Evolutionary conservation across 2,113 vertebrate species (phyloP).

Genomic region (Sialia sialis): DNA sequence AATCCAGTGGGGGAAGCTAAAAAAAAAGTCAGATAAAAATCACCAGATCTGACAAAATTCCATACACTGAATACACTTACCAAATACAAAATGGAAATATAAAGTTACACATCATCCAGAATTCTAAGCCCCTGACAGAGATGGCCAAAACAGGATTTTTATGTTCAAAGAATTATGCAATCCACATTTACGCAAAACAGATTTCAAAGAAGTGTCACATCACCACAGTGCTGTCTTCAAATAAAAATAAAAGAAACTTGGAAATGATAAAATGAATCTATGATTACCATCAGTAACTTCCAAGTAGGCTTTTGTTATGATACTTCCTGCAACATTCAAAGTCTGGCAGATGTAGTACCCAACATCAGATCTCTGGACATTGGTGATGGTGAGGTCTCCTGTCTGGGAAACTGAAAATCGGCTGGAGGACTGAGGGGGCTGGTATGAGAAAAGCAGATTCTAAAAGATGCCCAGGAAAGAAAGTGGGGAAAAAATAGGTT

Average conservation of each 20-base stretch:
- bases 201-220: background rate
- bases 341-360: slow-evolving; percentile 99
- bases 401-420: slow-evolving; percentile 96
- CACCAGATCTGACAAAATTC: background rate
- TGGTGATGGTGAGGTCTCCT: slow-evolving; percentile 94
- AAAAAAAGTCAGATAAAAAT: background rate
- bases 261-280: background rate
- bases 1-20: background rate
- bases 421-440: slow-evolving; percentile 92
- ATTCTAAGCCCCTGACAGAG: background rate
- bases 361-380: slow-evolving; percentile 88
- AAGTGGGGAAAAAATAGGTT: background rate
- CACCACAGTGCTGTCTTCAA: background rate
- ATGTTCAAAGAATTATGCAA: background rate
- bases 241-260: background rate
- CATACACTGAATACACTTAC: background rate
- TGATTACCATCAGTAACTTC: slow-evolving; percentile 95
- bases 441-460: slow-evolving; percentile 97
- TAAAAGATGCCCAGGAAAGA: slow-evolving; percentile 46
- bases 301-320: slow-evolving; percentile 96
- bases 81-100: background rate
- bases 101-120: background rate
- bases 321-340: slow-evolving; percentile 96
- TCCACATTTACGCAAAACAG: background rate
- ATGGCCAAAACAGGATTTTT: background rate